Percentiles rank a stretch among this genome's conserved stretches.
These are phyloP conservation scores for Ophiodon elongatus DNA, from an alignment of 2,113 vertebrate genomes.

Conservation along the genomic window DNA sequence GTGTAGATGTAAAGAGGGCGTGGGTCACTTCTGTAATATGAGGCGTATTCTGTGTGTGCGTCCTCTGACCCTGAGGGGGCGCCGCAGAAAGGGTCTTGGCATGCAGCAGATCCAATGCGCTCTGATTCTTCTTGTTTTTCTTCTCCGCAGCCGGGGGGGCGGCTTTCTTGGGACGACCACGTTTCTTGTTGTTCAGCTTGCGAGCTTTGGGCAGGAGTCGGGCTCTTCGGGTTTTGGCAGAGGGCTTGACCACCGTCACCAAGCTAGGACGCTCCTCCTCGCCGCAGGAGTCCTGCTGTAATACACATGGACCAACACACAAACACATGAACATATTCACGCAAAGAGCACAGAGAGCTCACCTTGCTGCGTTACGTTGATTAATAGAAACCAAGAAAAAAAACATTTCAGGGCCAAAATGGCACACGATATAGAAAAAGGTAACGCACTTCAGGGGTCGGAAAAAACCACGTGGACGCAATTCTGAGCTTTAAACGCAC, in stretches of 20 bases:
- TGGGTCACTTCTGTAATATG: not conserved
- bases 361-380: not conserved
- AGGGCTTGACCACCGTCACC: slow-evolving; percentile 86
- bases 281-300: slow-evolving; percentile 89
- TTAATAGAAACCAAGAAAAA: not conserved
- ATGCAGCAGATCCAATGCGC: slow-evolving; percentile 92
- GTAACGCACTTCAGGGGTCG: not conserved
- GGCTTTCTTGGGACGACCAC: slow-evolving; percentile 96
- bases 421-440: not conserved
- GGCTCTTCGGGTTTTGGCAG: slow-evolving; percentile 91
- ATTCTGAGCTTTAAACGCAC: not conserved
- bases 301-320: not conserved
- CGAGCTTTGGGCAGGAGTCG: slow-evolving; percentile 92
- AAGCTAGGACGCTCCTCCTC: slow-evolving; percentile 90
- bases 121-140: slow-evolving; percentile 93
- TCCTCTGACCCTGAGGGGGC: slow-evolving; percentile 92
- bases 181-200: slow-evolving; percentile 93
- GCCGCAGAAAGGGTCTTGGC: slow-evolving; percentile 92
- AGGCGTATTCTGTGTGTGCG: not conserved
- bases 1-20: not conserved
- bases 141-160: slow-evolving; percentile 85
- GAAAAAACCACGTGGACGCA: not conserved
- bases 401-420: not conserved
- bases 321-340: not conserved
- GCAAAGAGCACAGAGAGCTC: not conserved